Evolutionary conservation across 2,113 vertebrate species (phyloP).

Genomic region (Platysteira castanea): DNA sequence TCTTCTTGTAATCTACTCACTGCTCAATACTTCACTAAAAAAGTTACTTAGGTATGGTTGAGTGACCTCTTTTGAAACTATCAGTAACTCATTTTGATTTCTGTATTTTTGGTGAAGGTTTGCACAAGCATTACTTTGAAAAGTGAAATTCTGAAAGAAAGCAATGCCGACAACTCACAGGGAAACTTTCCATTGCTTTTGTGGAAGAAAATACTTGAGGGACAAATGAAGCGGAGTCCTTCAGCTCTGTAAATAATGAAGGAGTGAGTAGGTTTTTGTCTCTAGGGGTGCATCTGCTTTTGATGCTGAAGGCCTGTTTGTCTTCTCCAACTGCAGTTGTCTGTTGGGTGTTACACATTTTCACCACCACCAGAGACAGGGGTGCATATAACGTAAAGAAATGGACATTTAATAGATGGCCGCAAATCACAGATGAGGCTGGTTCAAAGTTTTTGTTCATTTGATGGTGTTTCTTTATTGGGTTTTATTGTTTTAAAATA

Average conservation of each 20-base stretch:
- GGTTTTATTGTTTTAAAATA: not conserved
- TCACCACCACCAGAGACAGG: not conserved
- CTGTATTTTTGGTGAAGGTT: conserved; percentile 1
- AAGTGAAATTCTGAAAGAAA: conserved; percentile 6
- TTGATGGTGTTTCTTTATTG: not conserved
- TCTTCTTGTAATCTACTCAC: conserved; percentile 11
- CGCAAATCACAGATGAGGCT: not conserved
- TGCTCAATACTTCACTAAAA: conserved; percentile 46
- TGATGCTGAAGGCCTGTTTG: not conserved
- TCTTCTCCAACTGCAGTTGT: not conserved
- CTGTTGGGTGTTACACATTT: not conserved
- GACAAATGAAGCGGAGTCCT: not conserved
- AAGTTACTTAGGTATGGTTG: not conserved
- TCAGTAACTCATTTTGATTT: conserved; percentile 14
- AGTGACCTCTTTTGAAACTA: conserved; percentile 27
- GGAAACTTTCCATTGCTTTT: not conserved
- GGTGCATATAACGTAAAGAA: not conserved
- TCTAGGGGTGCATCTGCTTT: not conserved
- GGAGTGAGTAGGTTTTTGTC: not conserved
- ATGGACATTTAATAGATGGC: not conserved
- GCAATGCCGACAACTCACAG: not conserved
- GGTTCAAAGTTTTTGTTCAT: not conserved
- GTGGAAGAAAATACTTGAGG: not conserved
- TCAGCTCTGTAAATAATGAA: not conserved
- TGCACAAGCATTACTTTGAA: conserved; percentile 13